Percentiles rank a stretch among this genome's conserved stretches.
Evolutionary conservation across 2,113 vertebrate genomes (phyloP).

Genomic region (Nymphicus hollandicus): DNA sequence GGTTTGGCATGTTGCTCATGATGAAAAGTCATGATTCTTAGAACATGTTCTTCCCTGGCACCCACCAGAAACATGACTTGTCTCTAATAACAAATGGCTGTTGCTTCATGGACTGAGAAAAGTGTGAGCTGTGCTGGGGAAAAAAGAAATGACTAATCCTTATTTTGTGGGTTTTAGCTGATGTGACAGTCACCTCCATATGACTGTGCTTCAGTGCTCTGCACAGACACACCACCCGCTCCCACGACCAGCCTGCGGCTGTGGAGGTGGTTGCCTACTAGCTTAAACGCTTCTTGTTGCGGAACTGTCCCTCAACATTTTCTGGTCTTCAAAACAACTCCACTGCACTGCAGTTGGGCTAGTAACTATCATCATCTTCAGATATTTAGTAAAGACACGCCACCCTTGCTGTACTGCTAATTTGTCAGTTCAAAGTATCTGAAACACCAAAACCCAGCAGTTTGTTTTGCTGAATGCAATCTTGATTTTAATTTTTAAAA

Average conservation of each 20-base stretch:
- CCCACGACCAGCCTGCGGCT: not conserved
- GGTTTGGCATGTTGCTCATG: not conserved
- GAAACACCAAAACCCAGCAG: not conserved
- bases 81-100: not conserved
- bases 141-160: not conserved
- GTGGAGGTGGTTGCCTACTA: not conserved
- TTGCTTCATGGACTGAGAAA: not conserved
- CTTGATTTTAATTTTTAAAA: not conserved
- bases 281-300: not conserved
- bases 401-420: not conserved
- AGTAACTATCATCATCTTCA: not conserved
- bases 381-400: not conserved
- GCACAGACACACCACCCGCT: not conserved
- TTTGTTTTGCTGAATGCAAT: not conserved
- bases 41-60: not conserved
- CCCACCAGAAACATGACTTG: not conserved
- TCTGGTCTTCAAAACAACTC: not conserved
- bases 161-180: not conserved
- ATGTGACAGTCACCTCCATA: constrained; percentile 10
- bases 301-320: not conserved
- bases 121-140: not conserved
- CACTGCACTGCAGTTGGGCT: not conserved
- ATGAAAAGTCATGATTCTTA: not conserved
- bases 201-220: not conserved
- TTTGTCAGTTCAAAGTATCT: not conserved